These are phyloP conservation scores for Addax nasomaculatus DNA, from an alignment of 2,113 vertebrate genomes.

Conservation along the genomic window DNA sequence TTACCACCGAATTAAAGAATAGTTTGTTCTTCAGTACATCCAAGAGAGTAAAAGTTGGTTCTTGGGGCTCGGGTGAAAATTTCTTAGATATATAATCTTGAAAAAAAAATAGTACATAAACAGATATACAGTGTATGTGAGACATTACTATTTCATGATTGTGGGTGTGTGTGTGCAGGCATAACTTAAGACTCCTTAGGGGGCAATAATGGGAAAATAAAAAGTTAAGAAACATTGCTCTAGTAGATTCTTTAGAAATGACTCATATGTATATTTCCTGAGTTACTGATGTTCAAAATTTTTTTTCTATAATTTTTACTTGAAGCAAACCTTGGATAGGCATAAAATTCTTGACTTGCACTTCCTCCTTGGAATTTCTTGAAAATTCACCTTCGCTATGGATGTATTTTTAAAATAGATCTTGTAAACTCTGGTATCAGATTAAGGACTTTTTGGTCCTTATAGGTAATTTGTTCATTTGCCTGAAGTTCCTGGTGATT, in stretches of 20 bases:
- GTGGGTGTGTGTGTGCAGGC: neutral
- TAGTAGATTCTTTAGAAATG: neutral
- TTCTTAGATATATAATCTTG: neutral
- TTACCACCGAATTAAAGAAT: neutral
- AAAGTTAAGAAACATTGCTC: neutral
- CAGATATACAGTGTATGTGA: neutral
- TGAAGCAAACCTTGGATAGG: neutral
- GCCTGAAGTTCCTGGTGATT: neutral
- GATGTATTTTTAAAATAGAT: neutral
- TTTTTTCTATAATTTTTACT: neutral
- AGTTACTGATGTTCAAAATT: neutral
- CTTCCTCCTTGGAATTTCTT: neutral
- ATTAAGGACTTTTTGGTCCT: neutral
- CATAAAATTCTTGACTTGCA: neutral
- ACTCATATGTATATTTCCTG: neutral
- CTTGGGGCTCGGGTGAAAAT: neutral
- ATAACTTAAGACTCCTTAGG: neutral
- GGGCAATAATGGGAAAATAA: neutral
- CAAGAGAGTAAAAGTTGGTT: neutral
- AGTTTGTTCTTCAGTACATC: neutral
- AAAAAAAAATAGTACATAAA: neutral
- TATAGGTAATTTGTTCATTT: neutral
- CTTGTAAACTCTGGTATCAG: neutral
- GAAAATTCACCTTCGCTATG: neutral
- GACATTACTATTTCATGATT: neutral